phyloP scores from a whole-genome alignment of 2,888 invertebrate genomes.

The Epinotia bilunana region DNA sequence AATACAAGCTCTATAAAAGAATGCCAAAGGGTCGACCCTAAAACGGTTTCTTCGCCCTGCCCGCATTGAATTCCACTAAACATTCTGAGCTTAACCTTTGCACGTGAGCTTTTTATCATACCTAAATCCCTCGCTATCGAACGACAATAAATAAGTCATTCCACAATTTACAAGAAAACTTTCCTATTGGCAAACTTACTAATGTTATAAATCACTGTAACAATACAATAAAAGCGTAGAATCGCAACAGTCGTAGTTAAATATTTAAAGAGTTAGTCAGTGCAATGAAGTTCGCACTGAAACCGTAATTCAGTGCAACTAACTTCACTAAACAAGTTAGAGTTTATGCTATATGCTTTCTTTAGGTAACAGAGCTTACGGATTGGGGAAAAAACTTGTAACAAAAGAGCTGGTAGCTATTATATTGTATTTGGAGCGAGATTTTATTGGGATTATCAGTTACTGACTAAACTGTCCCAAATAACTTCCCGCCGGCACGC shows the following conservation, averaged over 20 bases:
- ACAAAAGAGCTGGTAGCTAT: not conserved
- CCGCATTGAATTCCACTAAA: conserved; percentile 7
- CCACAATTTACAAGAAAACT: conserved; percentile 32
- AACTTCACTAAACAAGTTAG: conserved; percentile 30
- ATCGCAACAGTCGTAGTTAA: conserved; percentile 19
- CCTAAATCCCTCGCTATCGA: conserved; percentile 16
- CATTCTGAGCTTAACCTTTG: conserved; percentile 10
- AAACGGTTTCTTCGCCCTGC: not conserved
- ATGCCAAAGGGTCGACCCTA: not conserved
- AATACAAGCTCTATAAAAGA: conserved; percentile 6
- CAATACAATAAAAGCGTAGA: conserved; percentile 16
- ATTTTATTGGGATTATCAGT: not conserved
- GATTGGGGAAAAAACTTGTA: not conserved
- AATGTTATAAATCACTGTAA: conserved; percentile 37
- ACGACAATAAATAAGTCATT: conserved; percentile 38
- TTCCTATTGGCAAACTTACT: conserved; percentile 25
- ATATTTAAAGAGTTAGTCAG: conserved; percentile 39
- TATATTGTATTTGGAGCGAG: not conserved
- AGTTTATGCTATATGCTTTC: conserved; percentile 25
- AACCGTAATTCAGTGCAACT: conserved; percentile 29
- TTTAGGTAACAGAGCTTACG: not conserved
- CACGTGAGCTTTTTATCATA: conserved; percentile 15
- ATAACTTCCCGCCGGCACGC: too few relatives aligned
- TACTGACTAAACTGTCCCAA: too few relatives aligned
- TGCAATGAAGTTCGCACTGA: conserved; percentile 11